A percentile compares a stretch with the other conserved stretches of the same genome.
phyloP scores from a whole-genome alignment of 1,140 invertebrate species.

The Microplitis demolitor region DNA sequence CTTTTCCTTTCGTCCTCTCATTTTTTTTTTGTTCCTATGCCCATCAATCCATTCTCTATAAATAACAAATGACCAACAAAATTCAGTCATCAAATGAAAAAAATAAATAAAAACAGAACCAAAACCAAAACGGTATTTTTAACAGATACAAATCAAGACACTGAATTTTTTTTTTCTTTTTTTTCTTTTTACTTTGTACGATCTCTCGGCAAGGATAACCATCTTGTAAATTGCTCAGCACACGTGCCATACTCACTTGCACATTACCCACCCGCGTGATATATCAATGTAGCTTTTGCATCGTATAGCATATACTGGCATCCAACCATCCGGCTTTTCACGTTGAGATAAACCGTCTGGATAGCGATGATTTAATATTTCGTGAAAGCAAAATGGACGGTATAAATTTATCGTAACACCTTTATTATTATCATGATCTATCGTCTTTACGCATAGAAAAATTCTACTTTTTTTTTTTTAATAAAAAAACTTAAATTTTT shows the following conservation, averaged over 20 bases:
- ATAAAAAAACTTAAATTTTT: too few relatives aligned
- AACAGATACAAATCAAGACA: too few relatives aligned
- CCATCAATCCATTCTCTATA: not conserved
- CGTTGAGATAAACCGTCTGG: not conserved
- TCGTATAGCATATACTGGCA: not conserved
- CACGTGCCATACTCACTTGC: not conserved
- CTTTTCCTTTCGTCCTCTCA: not conserved
- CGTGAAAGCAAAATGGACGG: not conserved
- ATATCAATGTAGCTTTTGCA: not conserved
- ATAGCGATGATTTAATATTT: slow-evolving; percentile 4
- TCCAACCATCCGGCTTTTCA: not conserved
- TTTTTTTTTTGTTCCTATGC: not conserved
- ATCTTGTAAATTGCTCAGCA: not conserved
- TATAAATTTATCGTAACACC: not conserved
- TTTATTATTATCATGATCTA: not conserved
- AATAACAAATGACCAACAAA: not conserved
- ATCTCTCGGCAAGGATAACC: not conserved
- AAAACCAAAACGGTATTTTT: too few relatives aligned
- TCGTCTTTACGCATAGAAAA: not conserved
- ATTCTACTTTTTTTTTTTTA: too few relatives aligned
- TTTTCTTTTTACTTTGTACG: too few relatives aligned
- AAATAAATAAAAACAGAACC: too few relatives aligned
- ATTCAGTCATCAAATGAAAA: not conserved
- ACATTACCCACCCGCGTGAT: not conserved
- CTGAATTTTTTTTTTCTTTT: too few relatives aligned